Conservation (phyloP, 2,797 vertebrate species). For the Acestrorhynchus altus region DNA sequence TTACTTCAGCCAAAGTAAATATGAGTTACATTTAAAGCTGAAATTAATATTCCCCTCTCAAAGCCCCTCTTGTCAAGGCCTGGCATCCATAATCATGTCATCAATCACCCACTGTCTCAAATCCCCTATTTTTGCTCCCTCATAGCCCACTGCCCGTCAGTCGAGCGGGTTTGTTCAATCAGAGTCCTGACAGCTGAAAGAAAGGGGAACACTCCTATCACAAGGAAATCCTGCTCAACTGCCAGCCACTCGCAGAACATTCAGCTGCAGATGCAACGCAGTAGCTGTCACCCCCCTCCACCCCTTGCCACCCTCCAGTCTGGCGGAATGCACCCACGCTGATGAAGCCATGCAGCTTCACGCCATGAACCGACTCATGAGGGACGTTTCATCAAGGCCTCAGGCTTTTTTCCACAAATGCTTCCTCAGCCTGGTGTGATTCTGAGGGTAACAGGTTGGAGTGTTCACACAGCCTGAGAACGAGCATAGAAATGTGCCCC, state of each 20-base stretch:
- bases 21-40: slow-evolving; percentile 38
- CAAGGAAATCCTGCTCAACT: slow-evolving; percentile 48
- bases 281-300: slow-evolving; percentile 27
- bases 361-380: neutral
- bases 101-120: slow-evolving; percentile 54
- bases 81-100: slow-evolving; percentile 54
- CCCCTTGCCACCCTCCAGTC: neutral
- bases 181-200: slow-evolving; percentile 57
- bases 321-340: slow-evolving; percentile 31
- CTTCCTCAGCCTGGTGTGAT: too few relatives aligned
- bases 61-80: slow-evolving; percentile 5
- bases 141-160: slow-evolving; percentile 52
- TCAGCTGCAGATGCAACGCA: slow-evolving; percentile 18
- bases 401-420: neutral
- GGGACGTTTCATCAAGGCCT: neutral
- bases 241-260: slow-evolving; percentile 47
- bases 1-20: neutral
- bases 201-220: slow-evolving; percentile 48
- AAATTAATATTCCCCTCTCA: slow-evolving; percentile 26
- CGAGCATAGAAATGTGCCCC: too few relatives aligned
- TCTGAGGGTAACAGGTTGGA: neutral
- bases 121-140: slow-evolving; percentile 44
- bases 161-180: slow-evolving; percentile 49
- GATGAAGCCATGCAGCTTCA: slow-evolving; percentile 4
- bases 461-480: too few relatives aligned